Base-by-base conservation (phyloP, 2,888 invertebrate species). In the Cheilosia vernalis region DNA sequence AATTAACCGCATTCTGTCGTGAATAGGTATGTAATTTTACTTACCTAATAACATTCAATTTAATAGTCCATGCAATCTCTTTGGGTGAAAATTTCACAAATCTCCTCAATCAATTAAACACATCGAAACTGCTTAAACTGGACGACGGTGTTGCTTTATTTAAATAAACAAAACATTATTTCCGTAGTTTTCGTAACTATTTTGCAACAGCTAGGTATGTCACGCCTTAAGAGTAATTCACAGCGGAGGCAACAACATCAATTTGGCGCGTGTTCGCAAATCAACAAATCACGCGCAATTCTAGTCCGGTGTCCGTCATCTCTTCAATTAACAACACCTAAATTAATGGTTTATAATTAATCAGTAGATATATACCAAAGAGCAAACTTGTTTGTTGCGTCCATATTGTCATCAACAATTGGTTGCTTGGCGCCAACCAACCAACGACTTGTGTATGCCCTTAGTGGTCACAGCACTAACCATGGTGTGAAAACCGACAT, bases 341-440 rank as follows among this genome's bases (percentile, higher is more conserved):
- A 55, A 69, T 69, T 63, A 70, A 69, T 69, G 61, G 40, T 44
- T 30, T 70, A 55, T 47, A 37, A 70, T 78, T 70, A 61, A 69
- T 61, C 55, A 69, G 33, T 17, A 6, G 7, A 27, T 53, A 15
- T 3, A 24, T 30, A 40, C 13, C 30, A 44, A 13, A 13, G 5
- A n/a, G 42, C 61, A 42, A 40, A 51, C 76, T 66, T 51, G 42
- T 27, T 19, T 33, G 60, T 24, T 56, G 19, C 58, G 53, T 77
- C 61, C 77, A 61, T 78, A 49, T 66, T 61, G 66, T 63, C 51
- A n/a, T 63, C 61, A 63, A 58, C 60, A 63, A 84, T 84, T 84
- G 83, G 83, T 44, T 69, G 56, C 15, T 15, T 1, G 2, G 21
- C 37, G 15, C 44, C 49, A 69, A 61, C 83, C 83, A 84, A 84